Evolutionary conservation across 1,140 invertebrate genomes (phyloP), one percentile per base, ranked within the genome.

Genomic region (Littorina saxatilis): DNA sequence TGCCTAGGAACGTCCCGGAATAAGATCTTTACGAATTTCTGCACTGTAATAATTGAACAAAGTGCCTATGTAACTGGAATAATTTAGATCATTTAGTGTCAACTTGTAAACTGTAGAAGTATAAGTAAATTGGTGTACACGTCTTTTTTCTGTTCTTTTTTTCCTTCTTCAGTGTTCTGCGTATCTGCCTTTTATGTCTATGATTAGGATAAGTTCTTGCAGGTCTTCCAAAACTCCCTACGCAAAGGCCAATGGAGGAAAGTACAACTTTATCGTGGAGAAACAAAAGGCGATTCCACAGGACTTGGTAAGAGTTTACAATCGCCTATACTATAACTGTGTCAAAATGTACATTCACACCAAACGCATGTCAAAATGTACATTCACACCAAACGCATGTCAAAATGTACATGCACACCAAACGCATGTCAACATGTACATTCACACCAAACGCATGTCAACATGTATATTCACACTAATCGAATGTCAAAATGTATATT

Each of bases 211-310:
- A 20, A n/a, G 13, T 61, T 13, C 73, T n/a, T 75, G 50, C 39
- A 88, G 87, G 87, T 83, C 84, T 17, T 9, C 40, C 20, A 80
- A 88, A 32, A 85, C 83, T 11, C 58, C 81, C 15, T 88, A 88
- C 70, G 84, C 86, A 29, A 83, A 84, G 35, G 37, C 81, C 55
- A 88, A 88, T 80, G 83, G 83, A 20, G 87, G 87, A 17, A 80
- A 70, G n/a, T 88, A 84, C 76, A 76, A 77, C 72, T 88, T 86
- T 52, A 52, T 88, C 50, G 79, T 79, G 77, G 74, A 76, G 7
- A 50, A 52, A 27, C 9, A 80, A 29, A 50, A 80, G 20, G 47
- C 86, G 15, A 39, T 87, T 9, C 86, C 86, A 32, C 76, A 82
- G n/a, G 86, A 85, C 50, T 52, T 81, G 78, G 86, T 83, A 20